Conservation (phyloP, 2,888 invertebrate species). For the Beris morrisii region DNA sequence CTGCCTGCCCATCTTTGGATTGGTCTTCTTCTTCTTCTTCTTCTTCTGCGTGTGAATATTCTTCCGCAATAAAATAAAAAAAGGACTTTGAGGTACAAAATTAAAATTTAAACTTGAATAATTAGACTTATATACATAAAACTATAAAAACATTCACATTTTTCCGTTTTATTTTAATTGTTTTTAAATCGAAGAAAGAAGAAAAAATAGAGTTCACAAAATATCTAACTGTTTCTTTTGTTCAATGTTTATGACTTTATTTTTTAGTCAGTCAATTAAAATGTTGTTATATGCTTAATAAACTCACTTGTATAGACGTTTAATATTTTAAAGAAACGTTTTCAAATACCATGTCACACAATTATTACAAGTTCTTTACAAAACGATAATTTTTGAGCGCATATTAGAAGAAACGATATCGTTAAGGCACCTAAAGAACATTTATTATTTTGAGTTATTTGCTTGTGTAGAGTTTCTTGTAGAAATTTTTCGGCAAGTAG, state of each 20-base stretch:
- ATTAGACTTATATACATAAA: conserved; percentile 21
- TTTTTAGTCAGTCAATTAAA: too few relatives aligned
- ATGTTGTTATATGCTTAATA: conserved; percentile 8
- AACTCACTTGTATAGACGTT: conserved; percentile 4
- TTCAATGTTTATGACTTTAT: too few relatives aligned
- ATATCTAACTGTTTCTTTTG: too few relatives aligned
- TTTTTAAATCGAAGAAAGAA: background rate
- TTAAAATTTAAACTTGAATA: conserved; percentile 19
- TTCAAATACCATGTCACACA: too few relatives aligned
- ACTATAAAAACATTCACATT: conserved; percentile 6
- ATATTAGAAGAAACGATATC: conserved; percentile 1
- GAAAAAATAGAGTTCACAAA: too few relatives aligned
- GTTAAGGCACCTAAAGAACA: conserved; percentile 25
- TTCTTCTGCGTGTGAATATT: conserved; percentile 40
- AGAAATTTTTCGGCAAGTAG: conserved; percentile 47
- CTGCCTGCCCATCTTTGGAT: conserved; percentile 47
- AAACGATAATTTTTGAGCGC: background rate
- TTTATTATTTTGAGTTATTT: conserved; percentile 45
- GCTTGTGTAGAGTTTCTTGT: conserved; percentile 53
- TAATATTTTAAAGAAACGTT: too few relatives aligned
- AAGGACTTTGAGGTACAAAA: conserved; percentile 57
- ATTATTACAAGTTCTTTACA: background rate
- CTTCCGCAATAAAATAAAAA: conserved; percentile 39
- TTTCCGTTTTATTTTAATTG: conserved; percentile 8
- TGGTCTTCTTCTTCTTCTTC: conserved; percentile 49